A percentile compares a stretch with the other conserved stretches of the same genome.
Evolutionary conservation across 2,113 vertebrate species (phyloP).

Genomic region (Passer domesticus): DNA sequence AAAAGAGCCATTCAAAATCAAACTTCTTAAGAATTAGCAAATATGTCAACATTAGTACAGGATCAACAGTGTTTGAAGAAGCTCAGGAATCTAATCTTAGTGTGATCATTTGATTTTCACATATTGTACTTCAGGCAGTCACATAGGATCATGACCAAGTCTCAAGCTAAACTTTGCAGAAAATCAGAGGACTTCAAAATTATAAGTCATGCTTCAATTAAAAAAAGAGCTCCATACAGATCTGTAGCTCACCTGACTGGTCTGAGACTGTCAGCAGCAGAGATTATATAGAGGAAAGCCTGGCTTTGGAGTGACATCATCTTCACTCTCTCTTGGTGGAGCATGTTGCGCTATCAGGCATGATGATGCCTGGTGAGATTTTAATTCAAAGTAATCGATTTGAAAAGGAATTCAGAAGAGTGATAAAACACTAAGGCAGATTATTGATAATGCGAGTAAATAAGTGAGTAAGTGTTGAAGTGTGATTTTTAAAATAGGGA

Average conservation of each 20-base stretch:
- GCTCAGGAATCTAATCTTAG: neutral
- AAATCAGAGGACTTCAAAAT: neutral
- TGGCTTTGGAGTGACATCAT: neutral
- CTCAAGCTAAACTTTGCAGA: neutral
- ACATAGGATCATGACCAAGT: neutral
- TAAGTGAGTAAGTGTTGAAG: neutral
- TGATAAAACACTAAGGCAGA: slow-evolving; percentile 27
- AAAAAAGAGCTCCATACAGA: neutral
- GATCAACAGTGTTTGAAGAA: neutral
- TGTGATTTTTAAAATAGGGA: slow-evolving; percentile 31
- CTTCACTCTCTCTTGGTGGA: neutral
- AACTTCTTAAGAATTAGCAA: neutral
- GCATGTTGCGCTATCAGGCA: neutral
- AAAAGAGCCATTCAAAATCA: neutral
- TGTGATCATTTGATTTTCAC: neutral
- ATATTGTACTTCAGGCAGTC: neutral
- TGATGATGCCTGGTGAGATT: neutral
- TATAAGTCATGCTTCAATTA: neutral
- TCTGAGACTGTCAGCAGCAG: neutral
- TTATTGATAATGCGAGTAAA: slow-evolving; percentile 45
- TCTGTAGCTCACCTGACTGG: neutral
- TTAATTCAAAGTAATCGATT: slow-evolving; percentile 33
- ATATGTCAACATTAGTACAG: neutral
- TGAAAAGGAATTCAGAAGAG: neutral
- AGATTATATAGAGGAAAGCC: neutral